These are phyloP conservation scores for Rhinogobio ventralis DNA, from an alignment of 2,797 vertebrate genomes.

Conservation along the genomic window DNA sequence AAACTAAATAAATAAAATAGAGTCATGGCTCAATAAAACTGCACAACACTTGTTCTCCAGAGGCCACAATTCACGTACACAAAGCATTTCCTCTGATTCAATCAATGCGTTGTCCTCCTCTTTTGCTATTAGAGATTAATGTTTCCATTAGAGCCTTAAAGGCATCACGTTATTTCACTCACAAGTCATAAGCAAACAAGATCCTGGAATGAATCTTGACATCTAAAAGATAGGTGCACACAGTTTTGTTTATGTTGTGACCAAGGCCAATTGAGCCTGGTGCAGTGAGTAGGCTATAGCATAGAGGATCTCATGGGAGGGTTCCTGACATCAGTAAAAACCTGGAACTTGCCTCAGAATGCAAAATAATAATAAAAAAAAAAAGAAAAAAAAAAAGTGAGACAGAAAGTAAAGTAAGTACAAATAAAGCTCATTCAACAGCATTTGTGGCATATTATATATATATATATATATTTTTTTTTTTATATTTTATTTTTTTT, in stretches of 20 bases:
- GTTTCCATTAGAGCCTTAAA: slow-evolving; percentile 1
- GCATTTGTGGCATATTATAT: neutral
- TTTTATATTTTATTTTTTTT: neutral
- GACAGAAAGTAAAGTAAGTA: neutral
- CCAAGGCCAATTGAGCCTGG: neutral
- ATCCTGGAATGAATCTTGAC: neutral
- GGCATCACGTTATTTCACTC: neutral
- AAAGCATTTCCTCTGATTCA: slow-evolving; percentile 21
- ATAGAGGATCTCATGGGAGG: neutral
- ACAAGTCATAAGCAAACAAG: slow-evolving; percentile 14
- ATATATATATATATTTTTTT: too few relatives aligned
- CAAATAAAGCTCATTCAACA: neutral
- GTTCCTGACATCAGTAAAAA: neutral
- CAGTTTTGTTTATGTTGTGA: neutral
- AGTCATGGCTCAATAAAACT: slow-evolving; percentile 49
- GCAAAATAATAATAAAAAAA: neutral
- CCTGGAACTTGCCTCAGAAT: neutral
- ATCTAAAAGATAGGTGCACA: neutral
- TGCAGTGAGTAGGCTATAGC: neutral
- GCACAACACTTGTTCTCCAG: slow-evolving; percentile 59
- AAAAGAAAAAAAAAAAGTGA: neutral
- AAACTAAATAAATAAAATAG: slow-evolving; percentile 56
- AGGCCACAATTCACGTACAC: slow-evolving; percentile 50
- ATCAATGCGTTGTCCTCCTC: slow-evolving; percentile 5
- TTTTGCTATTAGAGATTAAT: slow-evolving; percentile 15